phyloP scores from a whole-genome alignment of 2,797 vertebrate genomes.

The Acanthurus leucopareius region DNA sequence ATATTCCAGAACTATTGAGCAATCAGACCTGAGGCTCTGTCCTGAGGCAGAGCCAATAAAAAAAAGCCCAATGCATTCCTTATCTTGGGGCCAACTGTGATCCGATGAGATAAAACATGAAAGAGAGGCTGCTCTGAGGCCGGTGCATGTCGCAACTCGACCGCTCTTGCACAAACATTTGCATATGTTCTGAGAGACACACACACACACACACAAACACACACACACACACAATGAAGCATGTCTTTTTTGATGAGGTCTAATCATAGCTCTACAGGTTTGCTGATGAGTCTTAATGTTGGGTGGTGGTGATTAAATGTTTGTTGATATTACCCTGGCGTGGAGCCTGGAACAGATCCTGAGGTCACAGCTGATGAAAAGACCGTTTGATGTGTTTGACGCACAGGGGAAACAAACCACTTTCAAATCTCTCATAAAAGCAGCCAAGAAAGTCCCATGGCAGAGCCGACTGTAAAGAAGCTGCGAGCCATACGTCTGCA shows the following conservation, averaged over 20 bases:
- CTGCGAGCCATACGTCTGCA: slow-evolving; percentile 26
- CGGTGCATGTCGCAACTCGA: slow-evolving; percentile 59
- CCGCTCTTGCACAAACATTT: slow-evolving; percentile 29
- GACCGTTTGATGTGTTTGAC: slow-evolving; percentile 69
- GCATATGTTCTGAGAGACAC: slow-evolving; percentile 31
- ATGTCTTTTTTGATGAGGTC: slow-evolving; percentile 48
- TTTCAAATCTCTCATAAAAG: slow-evolving; percentile 56
- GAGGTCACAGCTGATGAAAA: slow-evolving; percentile 70
- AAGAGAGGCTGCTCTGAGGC: slow-evolving; percentile 52
- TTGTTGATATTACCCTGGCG: slow-evolving; percentile 71
- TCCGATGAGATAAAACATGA: slow-evolving; percentile 59
- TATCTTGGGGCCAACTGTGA: slow-evolving; percentile 39
- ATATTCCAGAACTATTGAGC: slow-evolving; percentile 21
- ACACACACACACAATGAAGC: slow-evolving; percentile 19
- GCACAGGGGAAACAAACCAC: slow-evolving; percentile 45
- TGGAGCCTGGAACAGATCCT: slow-evolving; percentile 62
- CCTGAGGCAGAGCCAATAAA: slow-evolving; percentile 32
- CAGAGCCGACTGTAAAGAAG: slow-evolving; percentile 23
- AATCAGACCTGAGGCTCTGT: slow-evolving; percentile 29
- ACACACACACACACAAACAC: slow-evolving; percentile 13
- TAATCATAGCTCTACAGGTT: slow-evolving; percentile 70
- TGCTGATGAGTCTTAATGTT: slow-evolving; percentile 77
- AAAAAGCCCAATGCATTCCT: slow-evolving; percentile 18
- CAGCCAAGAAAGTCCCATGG: slow-evolving; percentile 61
- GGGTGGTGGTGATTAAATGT: slow-evolving; percentile 65